These are phyloP conservation scores for Chironomus tentans DNA, from an alignment of 2,888 invertebrate genomes.

Conservation along the genomic window DNA sequence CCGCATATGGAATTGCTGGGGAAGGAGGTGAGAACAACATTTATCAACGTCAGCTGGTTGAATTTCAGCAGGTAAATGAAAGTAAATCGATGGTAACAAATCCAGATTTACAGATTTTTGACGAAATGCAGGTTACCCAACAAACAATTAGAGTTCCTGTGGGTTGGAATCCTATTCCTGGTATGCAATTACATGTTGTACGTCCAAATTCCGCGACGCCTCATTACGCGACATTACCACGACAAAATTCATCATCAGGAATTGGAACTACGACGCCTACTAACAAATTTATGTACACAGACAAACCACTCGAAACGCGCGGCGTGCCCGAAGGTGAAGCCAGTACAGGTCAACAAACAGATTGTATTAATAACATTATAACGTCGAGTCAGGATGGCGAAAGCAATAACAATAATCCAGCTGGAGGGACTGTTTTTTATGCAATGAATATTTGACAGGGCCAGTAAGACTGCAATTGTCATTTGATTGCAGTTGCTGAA, in stretches of 20 bases:
- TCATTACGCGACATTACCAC: slow-evolving; percentile 34
- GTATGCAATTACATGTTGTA: slow-evolving; percentile 44
- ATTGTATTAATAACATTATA: slow-evolving; percentile 37
- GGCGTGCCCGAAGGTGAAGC: slow-evolving; percentile 63
- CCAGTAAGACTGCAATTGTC: slow-evolving; percentile 40
- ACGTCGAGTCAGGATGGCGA: slow-evolving; percentile 44
- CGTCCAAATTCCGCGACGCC: slow-evolving; percentile 36
- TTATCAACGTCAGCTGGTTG: slow-evolving; percentile 38
- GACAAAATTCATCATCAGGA: slow-evolving; percentile 20
- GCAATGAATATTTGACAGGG: slow-evolving; percentile 80
- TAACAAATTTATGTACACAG: slow-evolving; percentile 30
- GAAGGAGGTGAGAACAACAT: slow-evolving; percentile 29
- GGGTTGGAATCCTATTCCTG: slow-evolving; percentile 40
- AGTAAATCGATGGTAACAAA: not conserved
- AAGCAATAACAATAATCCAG: slow-evolving; percentile 32
- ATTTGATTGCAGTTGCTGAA: not conserved
- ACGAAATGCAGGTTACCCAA: slow-evolving; percentile 38
- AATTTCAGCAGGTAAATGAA: slow-evolving; percentile 41
- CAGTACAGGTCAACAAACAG: slow-evolving; percentile 49
- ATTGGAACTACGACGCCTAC: slow-evolving; percentile 29
- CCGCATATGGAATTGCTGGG: slow-evolving; percentile 38
- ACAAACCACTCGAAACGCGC: slow-evolving; percentile 44
- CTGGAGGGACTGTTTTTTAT: slow-evolving; percentile 57
- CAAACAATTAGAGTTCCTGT: slow-evolving; percentile 45
- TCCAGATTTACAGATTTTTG: not conserved